Percentiles rank a stretch among this genome's conserved stretches.
phyloP scores from a whole-genome alignment of 2,888 invertebrate species.

The Cephus sareptanus region DNA sequence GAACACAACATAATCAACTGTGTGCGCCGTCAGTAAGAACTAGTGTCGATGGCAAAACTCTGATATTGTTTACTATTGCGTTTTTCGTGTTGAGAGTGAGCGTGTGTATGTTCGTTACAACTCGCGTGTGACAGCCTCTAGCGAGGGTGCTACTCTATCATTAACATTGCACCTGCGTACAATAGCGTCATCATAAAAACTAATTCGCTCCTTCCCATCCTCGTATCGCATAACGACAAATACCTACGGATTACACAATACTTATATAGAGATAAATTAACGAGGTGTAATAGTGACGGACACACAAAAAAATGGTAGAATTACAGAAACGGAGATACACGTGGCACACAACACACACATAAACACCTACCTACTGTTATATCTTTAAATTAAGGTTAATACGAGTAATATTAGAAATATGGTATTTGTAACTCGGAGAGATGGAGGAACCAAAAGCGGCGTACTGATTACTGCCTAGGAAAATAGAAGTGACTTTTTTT shows the following conservation, averaged over 20 bases:
- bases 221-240: neutral
- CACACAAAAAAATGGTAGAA: slow-evolving; percentile 16
- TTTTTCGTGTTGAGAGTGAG: slow-evolving; percentile 38
- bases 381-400: slow-evolving; percentile 35
- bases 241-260: neutral
- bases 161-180: slow-evolving; percentile 24
- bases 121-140: slow-evolving; percentile 25
- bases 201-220: neutral
- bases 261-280: neutral
- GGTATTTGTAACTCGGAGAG: slow-evolving; percentile 52
- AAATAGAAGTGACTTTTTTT: neutral
- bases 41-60: slow-evolving; percentile 33
- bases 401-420: slow-evolving; percentile 49
- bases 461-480: neutral
- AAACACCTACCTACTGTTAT: slow-evolving; percentile 22
- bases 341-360: slow-evolving; percentile 10
- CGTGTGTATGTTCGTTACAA: slow-evolving; percentile 37
- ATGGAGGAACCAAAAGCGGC: slow-evolving; percentile 22
- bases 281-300: slow-evolving; percentile 9
- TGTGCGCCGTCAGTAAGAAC: slow-evolving; percentile 36
- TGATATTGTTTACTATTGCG: slow-evolving; percentile 35
- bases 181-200: neutral
- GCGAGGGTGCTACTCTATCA: slow-evolving; percentile 26
- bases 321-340: neutral
- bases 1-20: slow-evolving; percentile 46